Conservation (phyloP, 2,888 invertebrate genomes). For the Drosophila quinaria region DNA sequence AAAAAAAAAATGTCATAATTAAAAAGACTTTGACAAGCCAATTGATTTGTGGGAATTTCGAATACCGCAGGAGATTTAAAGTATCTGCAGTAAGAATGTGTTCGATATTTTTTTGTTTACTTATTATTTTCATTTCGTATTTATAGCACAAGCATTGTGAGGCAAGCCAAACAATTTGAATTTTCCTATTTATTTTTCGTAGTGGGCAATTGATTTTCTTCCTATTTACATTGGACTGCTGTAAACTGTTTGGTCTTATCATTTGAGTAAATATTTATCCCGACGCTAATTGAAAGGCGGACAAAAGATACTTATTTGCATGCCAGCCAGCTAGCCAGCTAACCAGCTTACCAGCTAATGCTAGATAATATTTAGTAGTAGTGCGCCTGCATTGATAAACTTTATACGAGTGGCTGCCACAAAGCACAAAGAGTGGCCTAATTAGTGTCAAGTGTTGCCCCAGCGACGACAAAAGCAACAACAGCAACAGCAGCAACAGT, state of each 20-base stretch:
- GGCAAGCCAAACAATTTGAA: constrained; percentile 24
- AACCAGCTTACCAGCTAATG: constrained; percentile 10
- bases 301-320: constrained; percentile 73
- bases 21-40: constrained; percentile 11
- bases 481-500: constrained; percentile 32
- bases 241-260: constrained; percentile 47
- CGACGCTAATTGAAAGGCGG: constrained; percentile 72
- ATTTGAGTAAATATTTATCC: constrained; percentile 70
- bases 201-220: constrained; percentile 56
- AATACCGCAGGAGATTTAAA: constrained; percentile 6
- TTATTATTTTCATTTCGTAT: constrained; percentile 27
- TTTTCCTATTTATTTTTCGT: constrained; percentile 54
- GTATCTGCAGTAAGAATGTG: constrained; percentile 2
- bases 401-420: constrained; percentile 62
- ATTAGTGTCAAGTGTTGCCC: constrained; percentile 81
- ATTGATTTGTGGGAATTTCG: constrained; percentile 24
- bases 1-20: constrained; percentile 40
- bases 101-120: constrained; percentile 40
- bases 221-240: constrained; percentile 58
- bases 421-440: constrained; percentile 79
- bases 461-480: constrained; percentile 62
- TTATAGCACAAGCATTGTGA: constrained; percentile 35
- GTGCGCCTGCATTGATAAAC: constrained; percentile 60
- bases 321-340: constrained; percentile 28
- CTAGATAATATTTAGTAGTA: constrained; percentile 63